Conservation (phyloP, 2,797 vertebrate genomes). For the Poecilia velifera region DNA sequence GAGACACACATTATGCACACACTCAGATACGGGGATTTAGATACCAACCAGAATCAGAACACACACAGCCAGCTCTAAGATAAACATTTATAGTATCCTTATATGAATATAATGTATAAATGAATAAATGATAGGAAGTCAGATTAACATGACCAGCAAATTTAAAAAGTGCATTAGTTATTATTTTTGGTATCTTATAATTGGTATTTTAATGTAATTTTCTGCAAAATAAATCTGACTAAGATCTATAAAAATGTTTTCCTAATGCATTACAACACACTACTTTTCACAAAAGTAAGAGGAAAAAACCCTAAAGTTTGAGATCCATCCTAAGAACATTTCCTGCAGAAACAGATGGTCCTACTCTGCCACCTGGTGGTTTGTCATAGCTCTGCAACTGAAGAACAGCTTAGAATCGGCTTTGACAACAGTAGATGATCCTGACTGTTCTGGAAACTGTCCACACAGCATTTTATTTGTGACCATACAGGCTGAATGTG, state of each 20-base stretch:
- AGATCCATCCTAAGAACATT: neutral
- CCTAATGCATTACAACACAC: neutral
- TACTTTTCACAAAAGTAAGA: neutral
- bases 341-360: neutral
- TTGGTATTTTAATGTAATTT: neutral
- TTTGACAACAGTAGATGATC: neutral
- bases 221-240: slow-evolving; percentile 57
- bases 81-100: neutral
- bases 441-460: neutral
- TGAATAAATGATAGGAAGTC: neutral
- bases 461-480: slow-evolving; percentile 2
- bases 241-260: slow-evolving; percentile 20
- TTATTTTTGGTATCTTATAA: neutral
- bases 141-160: neutral
- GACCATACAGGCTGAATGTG: neutral
- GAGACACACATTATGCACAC: slow-evolving; percentile 36
- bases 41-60: slow-evolving; percentile 5
- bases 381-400: slow-evolving; percentile 24
- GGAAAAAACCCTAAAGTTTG: neutral
- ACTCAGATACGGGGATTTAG: neutral
- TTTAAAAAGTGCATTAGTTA: neutral
- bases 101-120: neutral
- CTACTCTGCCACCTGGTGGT: slow-evolving; percentile 67
- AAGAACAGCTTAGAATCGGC: neutral
- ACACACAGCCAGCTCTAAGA: neutral